Evolutionary conservation across 2,113 vertebrate species (phyloP).

Genomic region (Crotophaga sulcirostris): DNA sequence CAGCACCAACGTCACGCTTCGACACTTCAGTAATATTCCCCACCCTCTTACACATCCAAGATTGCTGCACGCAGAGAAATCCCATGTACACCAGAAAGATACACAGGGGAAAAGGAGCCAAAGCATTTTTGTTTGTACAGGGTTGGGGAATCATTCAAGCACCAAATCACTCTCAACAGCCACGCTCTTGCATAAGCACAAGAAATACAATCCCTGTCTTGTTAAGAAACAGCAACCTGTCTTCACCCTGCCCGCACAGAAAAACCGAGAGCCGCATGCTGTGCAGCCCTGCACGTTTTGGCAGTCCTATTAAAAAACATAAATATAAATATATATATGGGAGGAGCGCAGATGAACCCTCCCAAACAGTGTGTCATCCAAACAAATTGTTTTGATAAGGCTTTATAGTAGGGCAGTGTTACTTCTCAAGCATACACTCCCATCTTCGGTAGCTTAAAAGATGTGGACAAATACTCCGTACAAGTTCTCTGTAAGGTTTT

Average conservation of each 20-base stretch:
- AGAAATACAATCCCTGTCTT: conserved; percentile 46
- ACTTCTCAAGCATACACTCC: background rate
- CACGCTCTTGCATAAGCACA: conserved; percentile 28
- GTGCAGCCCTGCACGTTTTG: conserved; percentile 53
- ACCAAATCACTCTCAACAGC: background rate
- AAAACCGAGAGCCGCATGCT: background rate
- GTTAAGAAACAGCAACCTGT: conserved; percentile 53
- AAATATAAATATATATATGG: background rate
- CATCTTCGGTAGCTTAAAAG: background rate
- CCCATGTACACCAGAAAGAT: conserved; percentile 2
- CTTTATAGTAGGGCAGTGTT: background rate
- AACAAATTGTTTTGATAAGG: conserved; percentile 51
- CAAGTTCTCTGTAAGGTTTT: background rate
- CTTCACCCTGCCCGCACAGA: background rate
- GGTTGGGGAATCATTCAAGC: conserved; percentile 18
- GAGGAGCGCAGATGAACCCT: conserved; percentile 25
- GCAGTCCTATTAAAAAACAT: background rate
- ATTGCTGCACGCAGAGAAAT: conserved; percentile 42
- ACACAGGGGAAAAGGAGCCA: conserved; percentile 9
- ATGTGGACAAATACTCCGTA: accelerated
- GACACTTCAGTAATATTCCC: conserved; percentile 4
- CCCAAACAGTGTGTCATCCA: conserved; percentile 40
- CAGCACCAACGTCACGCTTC: background rate
- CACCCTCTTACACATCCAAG: conserved; percentile 56
- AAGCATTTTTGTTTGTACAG: conserved; percentile 57